Evolutionary conservation across 2,888 invertebrate species (phyloP), one percentile per base, ranked within the genome.

Genomic region (Drosophila neonasuta): DNA sequence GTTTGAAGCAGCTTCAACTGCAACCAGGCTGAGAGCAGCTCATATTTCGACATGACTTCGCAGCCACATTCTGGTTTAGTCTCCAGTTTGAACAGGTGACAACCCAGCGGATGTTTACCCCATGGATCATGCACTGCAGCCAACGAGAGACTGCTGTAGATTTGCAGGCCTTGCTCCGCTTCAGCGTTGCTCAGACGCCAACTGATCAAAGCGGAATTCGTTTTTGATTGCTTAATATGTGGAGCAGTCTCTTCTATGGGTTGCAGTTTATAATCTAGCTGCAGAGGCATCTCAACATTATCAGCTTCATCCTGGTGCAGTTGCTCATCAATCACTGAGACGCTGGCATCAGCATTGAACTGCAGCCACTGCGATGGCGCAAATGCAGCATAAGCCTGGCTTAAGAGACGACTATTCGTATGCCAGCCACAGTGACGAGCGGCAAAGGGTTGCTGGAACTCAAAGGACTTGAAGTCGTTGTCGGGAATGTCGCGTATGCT

Each of bases 1-100:
- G 61, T 20, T 41, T 77, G 50, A 1, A 85, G 52, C 1, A 90
- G 62, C 17, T 71, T 78, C 2, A 90, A 45, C 9, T 80, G 83
- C 1, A 90, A 50, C 90, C 90, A 90, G 13, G 85, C 83, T 10
- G 78, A 67, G 1, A 90, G 52, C 9, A 90, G 63, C 56, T 87
- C 88, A 51, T 81, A 88, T 46, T 90, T 89, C 11, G 86, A 84
- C 77, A 88, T 78, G 5, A 88, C 58, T 66, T 90, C 90, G 61
- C 88, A 88, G 0, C 90, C 90, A 58, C 89, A 89, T n/a, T 79
- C 64, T 0, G 90, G 76, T 57, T 90, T 90, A 45, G 74, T 87
- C 55, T 90, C 90, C 3, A 90, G 39, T 65, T 90, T 90, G 2
- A 90, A 61, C 0, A 80, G 60, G 5, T 80, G 72, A 17, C 79